phyloP scores from a whole-genome alignment of 2,113 vertebrate genomes.

The Paraplagusia blochii region DNA sequence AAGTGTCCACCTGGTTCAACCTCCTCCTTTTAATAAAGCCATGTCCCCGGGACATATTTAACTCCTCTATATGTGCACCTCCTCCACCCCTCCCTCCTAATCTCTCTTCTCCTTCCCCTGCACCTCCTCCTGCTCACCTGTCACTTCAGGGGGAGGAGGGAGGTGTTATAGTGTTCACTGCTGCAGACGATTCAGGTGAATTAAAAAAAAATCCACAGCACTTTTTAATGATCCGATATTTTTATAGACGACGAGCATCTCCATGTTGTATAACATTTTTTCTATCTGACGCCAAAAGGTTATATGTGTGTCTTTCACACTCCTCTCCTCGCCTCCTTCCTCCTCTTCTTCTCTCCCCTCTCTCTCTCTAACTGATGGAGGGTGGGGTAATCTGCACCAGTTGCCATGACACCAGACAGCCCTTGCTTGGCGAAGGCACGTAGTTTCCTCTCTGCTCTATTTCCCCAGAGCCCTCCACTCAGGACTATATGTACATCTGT shows the following conservation, averaged over 20 bases:
- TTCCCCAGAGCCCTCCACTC: conserved; percentile 73
- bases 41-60: conserved; percentile 37
- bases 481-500: conserved; percentile 49
- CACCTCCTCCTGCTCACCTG: conserved; percentile 2
- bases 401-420: conserved; percentile 94
- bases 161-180: conserved; percentile 1
- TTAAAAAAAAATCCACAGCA: background rate
- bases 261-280: conserved; percentile 11
- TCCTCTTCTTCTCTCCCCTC: conserved; percentile 23
- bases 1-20: conserved; percentile 32
- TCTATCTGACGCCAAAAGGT: conserved; percentile 1
- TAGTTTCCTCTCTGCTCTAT: conserved; percentile 82
- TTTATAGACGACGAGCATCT: background rate
- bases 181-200: background rate
- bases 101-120: too few relatives aligned
- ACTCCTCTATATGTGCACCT: conserved; percentile 44
- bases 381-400: conserved; percentile 86
- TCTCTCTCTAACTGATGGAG: conserved; percentile 69
- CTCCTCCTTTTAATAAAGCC: conserved; percentile 49
- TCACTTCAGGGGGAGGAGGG: background rate
- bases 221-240: background rate
- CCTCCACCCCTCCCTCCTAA: conserved; percentile 1
- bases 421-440: conserved; percentile 85
- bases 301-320: conserved; percentile 24
- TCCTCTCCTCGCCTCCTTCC: conserved; percentile 12